Evolutionary conservation across 2,797 vertebrate species (phyloP).

Genomic region (Myiotriccus ornatus): DNA sequence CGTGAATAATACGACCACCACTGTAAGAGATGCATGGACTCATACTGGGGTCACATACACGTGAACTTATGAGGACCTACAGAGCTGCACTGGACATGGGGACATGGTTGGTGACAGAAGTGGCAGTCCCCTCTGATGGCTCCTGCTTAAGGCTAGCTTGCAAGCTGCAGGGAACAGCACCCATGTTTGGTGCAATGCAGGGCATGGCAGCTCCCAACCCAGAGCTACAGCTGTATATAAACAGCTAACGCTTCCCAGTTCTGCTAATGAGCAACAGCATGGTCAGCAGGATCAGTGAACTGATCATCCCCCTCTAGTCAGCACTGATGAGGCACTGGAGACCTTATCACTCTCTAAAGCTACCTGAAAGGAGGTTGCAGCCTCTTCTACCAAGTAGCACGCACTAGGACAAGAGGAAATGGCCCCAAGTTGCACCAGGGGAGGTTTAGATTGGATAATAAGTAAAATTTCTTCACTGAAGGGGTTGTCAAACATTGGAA

Average conservation of each 20-base stretch:
- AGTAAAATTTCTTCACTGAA: not conserved
- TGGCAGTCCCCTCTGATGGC: not conserved
- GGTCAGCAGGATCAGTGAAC: not conserved
- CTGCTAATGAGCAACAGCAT: not conserved
- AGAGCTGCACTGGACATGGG: not conserved
- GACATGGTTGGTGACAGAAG: not conserved
- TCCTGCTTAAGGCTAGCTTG: not conserved
- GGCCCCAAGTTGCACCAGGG: not conserved
- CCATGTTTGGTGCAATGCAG: accelerated
- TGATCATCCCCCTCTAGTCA: not conserved
- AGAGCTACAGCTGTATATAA: accelerated
- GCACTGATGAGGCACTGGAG: not conserved
- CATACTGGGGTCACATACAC: accelerated
- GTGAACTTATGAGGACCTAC: not conserved
- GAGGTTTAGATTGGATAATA: not conserved
- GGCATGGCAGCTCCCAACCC: not conserved
- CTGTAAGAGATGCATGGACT: accelerated
- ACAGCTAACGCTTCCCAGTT: accelerated
- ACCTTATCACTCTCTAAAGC: not conserved
- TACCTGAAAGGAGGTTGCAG: not conserved
- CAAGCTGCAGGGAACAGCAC: not conserved
- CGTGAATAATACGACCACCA: not conserved
- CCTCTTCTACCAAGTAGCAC: not conserved
- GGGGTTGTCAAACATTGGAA: not conserved
- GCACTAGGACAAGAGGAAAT: not conserved